A percentile compares a stretch with the other conserved stretches of the same genome.
These are phyloP conservation scores for Chiloscyllium punctatum DNA, from an alignment of 2,797 vertebrate genomes.

Conservation along the genomic window DNA sequence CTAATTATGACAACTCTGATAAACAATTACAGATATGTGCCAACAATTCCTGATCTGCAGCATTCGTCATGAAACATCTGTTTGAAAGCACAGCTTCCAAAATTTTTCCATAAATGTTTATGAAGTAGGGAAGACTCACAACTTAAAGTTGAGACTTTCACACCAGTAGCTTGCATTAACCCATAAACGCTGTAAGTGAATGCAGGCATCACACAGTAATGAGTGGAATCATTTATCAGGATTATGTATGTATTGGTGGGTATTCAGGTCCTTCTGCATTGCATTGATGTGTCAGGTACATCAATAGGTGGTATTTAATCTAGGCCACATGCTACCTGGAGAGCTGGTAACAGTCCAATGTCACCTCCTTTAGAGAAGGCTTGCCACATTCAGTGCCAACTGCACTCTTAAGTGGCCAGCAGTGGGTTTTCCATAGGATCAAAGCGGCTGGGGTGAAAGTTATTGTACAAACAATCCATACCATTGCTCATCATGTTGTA, in stretches of 20 bases:
- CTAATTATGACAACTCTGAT: not conserved
- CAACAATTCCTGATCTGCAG: not conserved
- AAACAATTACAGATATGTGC: not conserved
- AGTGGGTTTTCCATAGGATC: not conserved
- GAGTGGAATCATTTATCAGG: not conserved
- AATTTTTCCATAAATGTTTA: slow-evolving; percentile 9
- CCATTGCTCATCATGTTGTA: no score
- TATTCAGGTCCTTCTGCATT: not conserved
- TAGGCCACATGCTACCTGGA: not conserved
- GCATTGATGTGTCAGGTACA: not conserved
- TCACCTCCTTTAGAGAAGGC: not conserved
- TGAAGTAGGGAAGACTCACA: not conserved
- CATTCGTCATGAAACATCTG: not conserved
- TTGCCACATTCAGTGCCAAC: not conserved
- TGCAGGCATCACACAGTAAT: not conserved
- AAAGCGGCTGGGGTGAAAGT: not conserved
- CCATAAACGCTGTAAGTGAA: not conserved
- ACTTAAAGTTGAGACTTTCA: not conserved
- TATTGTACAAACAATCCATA: no score
- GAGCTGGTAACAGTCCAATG: not conserved
- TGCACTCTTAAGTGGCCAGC: not conserved
- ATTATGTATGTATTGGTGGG: not conserved
- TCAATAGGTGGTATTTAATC: not conserved
- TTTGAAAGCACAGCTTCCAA: not conserved
- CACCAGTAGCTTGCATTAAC: not conserved